Base-by-base conservation (phyloP, 23 tunicate genomes). In the Trididemnum nubilum region DNA sequence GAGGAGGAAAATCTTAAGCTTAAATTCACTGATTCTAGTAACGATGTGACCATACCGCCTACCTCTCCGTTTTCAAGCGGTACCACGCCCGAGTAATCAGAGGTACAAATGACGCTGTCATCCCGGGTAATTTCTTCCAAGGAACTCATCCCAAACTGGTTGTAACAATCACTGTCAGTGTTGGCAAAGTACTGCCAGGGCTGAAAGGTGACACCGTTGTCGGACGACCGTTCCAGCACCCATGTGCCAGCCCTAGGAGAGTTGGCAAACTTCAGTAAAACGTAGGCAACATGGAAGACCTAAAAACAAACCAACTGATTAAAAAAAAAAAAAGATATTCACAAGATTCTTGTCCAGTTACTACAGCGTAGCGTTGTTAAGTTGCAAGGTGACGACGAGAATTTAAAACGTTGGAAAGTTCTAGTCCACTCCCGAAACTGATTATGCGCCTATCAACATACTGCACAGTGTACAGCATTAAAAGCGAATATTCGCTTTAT, bases 121-220 rank as follows among this genome's bases (percentile, higher is more conserved):
- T 96, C 96, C 9, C 88, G 73, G n/a, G 93, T 96, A 61, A 92
- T 87, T 79, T 92, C 92, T 54, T 87, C 92, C 73, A 84, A 71
- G 58, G 88, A 86, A 70, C 90, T 91, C 81, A 84, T 87, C 22
- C 99, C 99, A 39, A 96, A 96, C 49, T 81, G 63, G 64, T 86
- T 87, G 84, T 82, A 85, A 77, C 99, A 96, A 33, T 96, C 99
- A 63, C 92, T 86, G 89, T 83, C 85, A 57, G 92, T 92, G 83
- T 96, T 96, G 12, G 96, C 99, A 64, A 96, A 96, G 66, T 96
- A 96, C 65, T 96, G 99, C 99, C 99, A 96, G 12, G 99, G 99
- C 64, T 88, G 89, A 40, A 86, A 96, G 36, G 92, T 82, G 37
- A 82, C 70, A 25, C 99, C 99, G 36, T 83, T 67, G 58, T 96